Conservation (phyloP, 2,888 invertebrate species). For the Fissipunctia ypsillon region DNA sequence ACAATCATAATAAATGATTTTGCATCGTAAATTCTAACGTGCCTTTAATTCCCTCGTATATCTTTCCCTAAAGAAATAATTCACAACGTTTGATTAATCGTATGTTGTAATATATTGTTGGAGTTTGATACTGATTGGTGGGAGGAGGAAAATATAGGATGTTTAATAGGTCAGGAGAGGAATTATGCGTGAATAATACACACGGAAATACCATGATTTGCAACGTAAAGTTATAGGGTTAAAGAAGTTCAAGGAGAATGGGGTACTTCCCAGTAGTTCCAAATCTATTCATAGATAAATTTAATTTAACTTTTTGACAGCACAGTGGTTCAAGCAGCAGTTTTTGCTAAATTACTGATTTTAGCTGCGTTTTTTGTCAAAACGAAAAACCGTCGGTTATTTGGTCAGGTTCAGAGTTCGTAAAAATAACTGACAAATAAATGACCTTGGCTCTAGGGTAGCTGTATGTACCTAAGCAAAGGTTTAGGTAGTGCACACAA, state of each 20-base stretch:
- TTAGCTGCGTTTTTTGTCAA: background rate
- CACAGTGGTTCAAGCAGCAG: too few species aligned
- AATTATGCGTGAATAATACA: background rate
- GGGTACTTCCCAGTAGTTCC: background rate
- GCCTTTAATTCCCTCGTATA: constrained; percentile 45
- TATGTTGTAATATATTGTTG: constrained; percentile 38
- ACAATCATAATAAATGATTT: constrained; percentile 58
- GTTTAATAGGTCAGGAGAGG: constrained; percentile 13
- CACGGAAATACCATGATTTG: background rate
- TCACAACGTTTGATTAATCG: constrained; percentile 53
- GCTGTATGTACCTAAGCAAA: too few species aligned
- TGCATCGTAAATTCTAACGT: constrained; percentile 49
- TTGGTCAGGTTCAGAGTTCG: too few species aligned
- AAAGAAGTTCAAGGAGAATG: background rate
- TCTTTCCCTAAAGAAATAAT: constrained; percentile 44
- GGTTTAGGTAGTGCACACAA: background rate
- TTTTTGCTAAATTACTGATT: background rate
- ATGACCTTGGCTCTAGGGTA: background rate
- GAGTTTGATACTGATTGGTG: constrained; percentile 19
- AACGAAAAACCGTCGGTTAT: background rate
- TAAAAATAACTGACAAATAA: background rate
- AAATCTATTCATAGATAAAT: background rate
- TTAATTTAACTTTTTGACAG: background rate
- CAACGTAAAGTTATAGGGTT: background rate
- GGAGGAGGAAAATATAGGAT: background rate